A percentile compares a stretch with the other conserved stretches of the same genome.
These are phyloP conservation scores for Glareola pratincola DNA, from an alignment of 2,113 vertebrate species.

Conservation along the genomic window DNA sequence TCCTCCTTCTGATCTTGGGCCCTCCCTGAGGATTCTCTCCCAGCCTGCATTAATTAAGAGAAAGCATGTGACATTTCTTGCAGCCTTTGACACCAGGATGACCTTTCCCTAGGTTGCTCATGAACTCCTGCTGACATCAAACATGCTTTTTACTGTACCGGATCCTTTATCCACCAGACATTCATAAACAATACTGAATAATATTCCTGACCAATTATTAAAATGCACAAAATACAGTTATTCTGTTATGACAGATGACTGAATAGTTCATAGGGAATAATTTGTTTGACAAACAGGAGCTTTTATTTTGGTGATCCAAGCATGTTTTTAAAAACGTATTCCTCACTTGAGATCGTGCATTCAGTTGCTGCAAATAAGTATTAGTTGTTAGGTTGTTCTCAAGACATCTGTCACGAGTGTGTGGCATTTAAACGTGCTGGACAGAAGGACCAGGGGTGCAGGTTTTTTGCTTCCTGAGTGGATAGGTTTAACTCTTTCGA, in stretches of 20 bases:
- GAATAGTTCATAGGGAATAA: background rate
- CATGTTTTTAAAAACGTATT: background rate
- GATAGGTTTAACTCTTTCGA: background rate
- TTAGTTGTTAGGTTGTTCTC: background rate
- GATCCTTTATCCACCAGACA: background rate
- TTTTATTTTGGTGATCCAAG: background rate
- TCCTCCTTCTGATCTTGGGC: slow-evolving; percentile 12
- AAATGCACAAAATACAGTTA: background rate
- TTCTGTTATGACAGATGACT: background rate
- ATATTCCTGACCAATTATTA: background rate
- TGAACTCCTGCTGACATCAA: background rate
- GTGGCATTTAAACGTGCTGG: background rate
- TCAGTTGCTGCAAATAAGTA: background rate
- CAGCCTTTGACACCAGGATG: slow-evolving; percentile 44
- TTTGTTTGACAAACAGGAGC: background rate
- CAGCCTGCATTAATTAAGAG: slow-evolving; percentile 26
- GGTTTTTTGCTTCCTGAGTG: background rate
- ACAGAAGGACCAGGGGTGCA: background rate
- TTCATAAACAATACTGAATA: background rate
- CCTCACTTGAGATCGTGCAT: background rate
- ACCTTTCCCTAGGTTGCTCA: slow-evolving; percentile 14
- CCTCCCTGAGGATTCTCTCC: slow-evolving; percentile 15
- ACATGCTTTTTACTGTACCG: background rate
- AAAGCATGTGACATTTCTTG: slow-evolving; percentile 28
- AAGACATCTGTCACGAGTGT: background rate